These are phyloP conservation scores for Nanorana parkeri DNA, from an alignment of 2,113 vertebrate species.

Conservation along the genomic window DNA sequence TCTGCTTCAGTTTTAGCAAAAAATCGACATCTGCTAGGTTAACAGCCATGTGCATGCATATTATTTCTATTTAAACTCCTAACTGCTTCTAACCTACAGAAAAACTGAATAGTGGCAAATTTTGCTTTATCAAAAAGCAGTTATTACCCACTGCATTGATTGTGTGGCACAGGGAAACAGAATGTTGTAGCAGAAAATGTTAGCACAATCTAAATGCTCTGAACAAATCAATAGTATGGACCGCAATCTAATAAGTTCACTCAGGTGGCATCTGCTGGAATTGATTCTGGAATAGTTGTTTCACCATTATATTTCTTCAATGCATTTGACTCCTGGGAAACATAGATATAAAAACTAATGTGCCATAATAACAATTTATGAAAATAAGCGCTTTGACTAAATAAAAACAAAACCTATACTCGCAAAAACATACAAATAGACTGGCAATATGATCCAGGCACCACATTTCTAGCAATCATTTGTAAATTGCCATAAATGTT, in stretches of 20 bases:
- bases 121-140: constrained; percentile 29
- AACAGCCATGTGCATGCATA: neutral
- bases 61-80: constrained; percentile 29
- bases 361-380: constrained; percentile 29
- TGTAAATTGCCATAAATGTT: too few relatives aligned
- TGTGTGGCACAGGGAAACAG: constrained; percentile 27
- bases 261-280: constrained; percentile 47
- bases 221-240: constrained; percentile 54
- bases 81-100: neutral
- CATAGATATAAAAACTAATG: constrained; percentile 35
- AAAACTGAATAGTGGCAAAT: constrained; percentile 43
- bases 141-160: constrained; percentile 49
- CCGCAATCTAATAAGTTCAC: constrained; percentile 55
- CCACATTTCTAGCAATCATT: too few relatives aligned
- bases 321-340: constrained; percentile 28
- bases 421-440: too few relatives aligned
- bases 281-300: constrained; percentile 34
- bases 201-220: constrained; percentile 51
- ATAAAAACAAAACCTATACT: neutral
- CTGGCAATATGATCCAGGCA: too few relatives aligned
- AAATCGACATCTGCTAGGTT: neutral
- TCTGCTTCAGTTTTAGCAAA: neutral
- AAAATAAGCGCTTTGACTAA: constrained; percentile 44
- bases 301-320: constrained; percentile 31
- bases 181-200: constrained; percentile 51